Conservation (phyloP, 2,113 vertebrate genomes). For the Garra rufa region DNA sequence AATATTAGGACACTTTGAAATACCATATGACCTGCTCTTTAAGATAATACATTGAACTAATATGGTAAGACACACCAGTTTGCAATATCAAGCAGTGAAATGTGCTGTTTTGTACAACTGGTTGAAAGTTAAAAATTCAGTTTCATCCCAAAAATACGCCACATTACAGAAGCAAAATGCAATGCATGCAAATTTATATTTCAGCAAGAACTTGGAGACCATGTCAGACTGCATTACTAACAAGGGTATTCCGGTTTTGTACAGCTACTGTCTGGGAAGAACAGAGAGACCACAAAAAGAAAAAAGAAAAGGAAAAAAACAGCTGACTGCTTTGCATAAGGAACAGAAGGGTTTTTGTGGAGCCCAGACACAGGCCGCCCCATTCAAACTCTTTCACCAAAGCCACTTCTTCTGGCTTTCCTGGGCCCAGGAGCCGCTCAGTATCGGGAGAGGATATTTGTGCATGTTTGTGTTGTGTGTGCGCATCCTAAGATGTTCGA, state of each 20-base stretch:
- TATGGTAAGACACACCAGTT: no score
- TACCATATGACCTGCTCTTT: no score
- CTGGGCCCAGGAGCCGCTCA: neutral
- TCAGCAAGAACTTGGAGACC: neutral
- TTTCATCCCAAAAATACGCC: neutral
- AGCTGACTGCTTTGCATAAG: slow-evolving; percentile 61
- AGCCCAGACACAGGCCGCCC: slow-evolving; percentile 30
- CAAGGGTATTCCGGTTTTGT: slow-evolving; percentile 26
- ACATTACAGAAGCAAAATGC: neutral
- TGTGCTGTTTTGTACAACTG: no score
- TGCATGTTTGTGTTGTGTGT: neutral
- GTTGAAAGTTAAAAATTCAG: neutral
- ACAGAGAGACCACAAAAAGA: slow-evolving; percentile 3
- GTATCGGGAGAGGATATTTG: slow-evolving; percentile 8
- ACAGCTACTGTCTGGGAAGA: slow-evolving; percentile 30
- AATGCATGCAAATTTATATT: neutral
- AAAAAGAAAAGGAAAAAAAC: neutral
- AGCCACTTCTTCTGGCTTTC: slow-evolving; percentile 41
- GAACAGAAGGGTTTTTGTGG: slow-evolving; percentile 56
- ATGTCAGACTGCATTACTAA: slow-evolving; percentile 21
- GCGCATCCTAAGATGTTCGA: neutral
- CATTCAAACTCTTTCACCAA: slow-evolving; percentile 46
- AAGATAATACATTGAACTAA: no score
- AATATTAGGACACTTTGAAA: no score
- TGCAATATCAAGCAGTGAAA: no score